A percentile compares a stretch with the other conserved stretches of the same genome.
Conservation (phyloP, 2,797 vertebrate species). For the Enteromius mattozi region DNA sequence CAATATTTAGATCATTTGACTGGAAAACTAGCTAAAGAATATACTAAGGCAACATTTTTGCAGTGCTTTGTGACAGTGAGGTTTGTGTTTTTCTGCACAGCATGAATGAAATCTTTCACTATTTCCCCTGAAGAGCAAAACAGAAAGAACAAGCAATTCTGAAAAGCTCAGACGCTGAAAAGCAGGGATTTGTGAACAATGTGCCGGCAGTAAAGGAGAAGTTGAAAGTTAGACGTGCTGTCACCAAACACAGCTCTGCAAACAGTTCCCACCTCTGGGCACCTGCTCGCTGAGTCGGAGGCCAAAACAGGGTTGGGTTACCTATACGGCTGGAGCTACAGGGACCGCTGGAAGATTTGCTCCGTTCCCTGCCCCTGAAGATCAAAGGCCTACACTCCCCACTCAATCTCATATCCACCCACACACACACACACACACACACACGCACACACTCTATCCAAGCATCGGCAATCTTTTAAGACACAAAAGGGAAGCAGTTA, state of each 20-base stretch:
- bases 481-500: constrained; percentile 79
- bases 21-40: background rate
- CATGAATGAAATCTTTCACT: constrained; percentile 17
- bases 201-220: constrained; percentile 35
- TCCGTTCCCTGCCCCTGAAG: constrained; percentile 47
- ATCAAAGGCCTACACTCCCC: constrained; percentile 56
- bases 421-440: constrained; percentile 54
- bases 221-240: constrained; percentile 55
- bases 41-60: background rate
- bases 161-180: constrained; percentile 49
- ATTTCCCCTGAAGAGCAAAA: constrained; percentile 26
- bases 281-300: constrained; percentile 54
- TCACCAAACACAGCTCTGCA: constrained; percentile 66
- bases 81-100: constrained; percentile 13
- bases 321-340: constrained; percentile 42
- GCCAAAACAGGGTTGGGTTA: constrained; percentile 52
- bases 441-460: constrained; percentile 60
- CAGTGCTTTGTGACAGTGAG: background rate
- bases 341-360: constrained; percentile 53
- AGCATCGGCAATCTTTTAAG: constrained; percentile 79
- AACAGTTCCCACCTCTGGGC: constrained; percentile 62
- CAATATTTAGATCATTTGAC: background rate
- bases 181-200: constrained; percentile 60
- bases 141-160: constrained; percentile 32
- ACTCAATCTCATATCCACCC: constrained; percentile 51